A percentile compares a stretch with the other conserved stretches of the same genome.
phyloP scores from a whole-genome alignment of 2,888 invertebrate genomes.

The Oxycera nigricornis region DNA sequence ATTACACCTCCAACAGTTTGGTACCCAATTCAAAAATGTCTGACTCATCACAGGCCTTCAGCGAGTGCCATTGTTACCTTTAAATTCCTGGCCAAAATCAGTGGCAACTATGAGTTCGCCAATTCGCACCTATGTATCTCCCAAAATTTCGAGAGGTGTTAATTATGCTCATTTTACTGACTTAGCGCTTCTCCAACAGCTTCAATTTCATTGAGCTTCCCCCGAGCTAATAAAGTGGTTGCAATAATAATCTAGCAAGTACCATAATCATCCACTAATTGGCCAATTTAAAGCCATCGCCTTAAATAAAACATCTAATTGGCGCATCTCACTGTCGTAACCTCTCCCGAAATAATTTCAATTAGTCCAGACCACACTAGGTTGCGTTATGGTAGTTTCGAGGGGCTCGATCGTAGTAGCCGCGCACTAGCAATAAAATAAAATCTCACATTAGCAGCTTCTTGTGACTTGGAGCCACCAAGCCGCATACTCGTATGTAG shows the following conservation, averaged over 20 bases:
- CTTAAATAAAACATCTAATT: slow-evolving; percentile 35
- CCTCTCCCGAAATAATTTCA: slow-evolving; percentile 12
- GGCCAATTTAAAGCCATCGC: slow-evolving; percentile 36
- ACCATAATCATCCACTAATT: slow-evolving; percentile 31
- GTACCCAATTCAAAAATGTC: no score
- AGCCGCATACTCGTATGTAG: no score
- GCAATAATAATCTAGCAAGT: slow-evolving; percentile 10
- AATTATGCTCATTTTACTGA: neutral
- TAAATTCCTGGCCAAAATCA: neutral
- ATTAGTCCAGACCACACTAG: slow-evolving; percentile 21
- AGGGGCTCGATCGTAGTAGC: neutral
- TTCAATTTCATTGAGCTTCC: neutral
- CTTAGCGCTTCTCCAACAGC: neutral
- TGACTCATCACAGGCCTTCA: no score
- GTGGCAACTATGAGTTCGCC: neutral
- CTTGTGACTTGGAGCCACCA: slow-evolving; percentile 18
- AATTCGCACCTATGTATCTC: no score
- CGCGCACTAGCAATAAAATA: slow-evolving; percentile 18
- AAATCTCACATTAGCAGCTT: slow-evolving; percentile 23
- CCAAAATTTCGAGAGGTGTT: neutral
- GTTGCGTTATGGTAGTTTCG: neutral
- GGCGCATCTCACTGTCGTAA: neutral
- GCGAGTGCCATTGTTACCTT: neutral
- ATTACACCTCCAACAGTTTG: no score
- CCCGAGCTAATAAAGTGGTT: neutral